Percentiles rank a stretch among this genome's conserved stretches.
These are phyloP conservation scores for Oryzaephilus surinamensis DNA, from an alignment of 1,140 invertebrate genomes.

Conservation along the genomic window DNA sequence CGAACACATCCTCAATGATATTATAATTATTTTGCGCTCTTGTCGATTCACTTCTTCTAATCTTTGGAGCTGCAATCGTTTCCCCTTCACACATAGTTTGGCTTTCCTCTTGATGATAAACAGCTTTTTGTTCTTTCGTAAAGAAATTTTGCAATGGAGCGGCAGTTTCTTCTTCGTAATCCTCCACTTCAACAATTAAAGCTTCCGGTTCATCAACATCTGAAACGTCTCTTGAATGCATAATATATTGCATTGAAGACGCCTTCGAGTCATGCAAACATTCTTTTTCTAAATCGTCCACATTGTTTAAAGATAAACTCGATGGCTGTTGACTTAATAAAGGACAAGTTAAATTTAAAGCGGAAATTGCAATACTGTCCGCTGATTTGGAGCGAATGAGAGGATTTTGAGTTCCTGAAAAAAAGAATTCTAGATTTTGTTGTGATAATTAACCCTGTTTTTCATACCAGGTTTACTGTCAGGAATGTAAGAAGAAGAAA, in stretches of 20 bases:
- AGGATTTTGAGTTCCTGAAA: slow-evolving; percentile 7
- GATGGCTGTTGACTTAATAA: slow-evolving; percentile 50
- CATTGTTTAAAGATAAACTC: slow-evolving; percentile 59
- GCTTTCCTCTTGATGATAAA: slow-evolving; percentile 42
- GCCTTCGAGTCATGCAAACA: slow-evolving; percentile 27
- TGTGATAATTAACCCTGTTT: too few relatives aligned
- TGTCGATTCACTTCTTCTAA: slow-evolving; percentile 31
- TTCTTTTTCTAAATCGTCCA: slow-evolving; percentile 47
- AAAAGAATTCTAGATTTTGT: too few relatives aligned
- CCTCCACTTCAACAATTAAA: slow-evolving; percentile 57
- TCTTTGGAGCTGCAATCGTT: slow-evolving; percentile 25
- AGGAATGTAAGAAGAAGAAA: slow-evolving; percentile 42
- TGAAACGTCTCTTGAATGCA: slow-evolving; percentile 6
- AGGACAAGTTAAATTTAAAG: slow-evolving; percentile 22
- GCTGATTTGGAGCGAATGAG: slow-evolving; percentile 58
- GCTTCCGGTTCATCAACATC: slow-evolving; percentile 46
- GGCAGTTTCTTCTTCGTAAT: slow-evolving; percentile 54
- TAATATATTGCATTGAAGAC: slow-evolving; percentile 27
- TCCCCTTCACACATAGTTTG: slow-evolving; percentile 31
- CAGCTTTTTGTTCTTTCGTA: slow-evolving; percentile 51
- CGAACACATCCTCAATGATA: slow-evolving; percentile 43
- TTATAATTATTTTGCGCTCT: slow-evolving; percentile 37
- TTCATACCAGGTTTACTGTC: too few relatives aligned
- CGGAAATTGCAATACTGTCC: slow-evolving; percentile 47
- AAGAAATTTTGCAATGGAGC: slow-evolving; percentile 52